These are phyloP conservation scores for Halichoeres trimaculatus DNA, from an alignment of 2,113 vertebrate species.

Conservation along the genomic window DNA sequence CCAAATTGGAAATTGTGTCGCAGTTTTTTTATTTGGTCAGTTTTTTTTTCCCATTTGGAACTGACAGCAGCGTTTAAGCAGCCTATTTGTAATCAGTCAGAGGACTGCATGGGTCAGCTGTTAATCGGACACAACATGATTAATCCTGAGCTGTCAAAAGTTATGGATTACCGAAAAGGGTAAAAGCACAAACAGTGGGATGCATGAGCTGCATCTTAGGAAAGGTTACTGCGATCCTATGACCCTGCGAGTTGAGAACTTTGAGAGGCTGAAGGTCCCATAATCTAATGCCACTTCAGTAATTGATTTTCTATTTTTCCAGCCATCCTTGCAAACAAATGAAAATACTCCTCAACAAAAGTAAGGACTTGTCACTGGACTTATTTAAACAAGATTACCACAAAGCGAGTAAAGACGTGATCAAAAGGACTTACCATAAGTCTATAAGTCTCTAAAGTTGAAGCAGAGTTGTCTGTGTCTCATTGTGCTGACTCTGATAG, in stretches of 20 bases:
- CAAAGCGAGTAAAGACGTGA: no score
- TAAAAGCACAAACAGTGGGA: conserved; percentile 33
- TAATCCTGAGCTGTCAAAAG: conserved; percentile 65
- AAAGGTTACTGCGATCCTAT: conserved; percentile 47
- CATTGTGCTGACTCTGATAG: no score
- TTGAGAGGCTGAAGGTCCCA: not conserved
- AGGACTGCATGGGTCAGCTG: conserved; percentile 59
- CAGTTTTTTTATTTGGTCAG: conserved; percentile 34
- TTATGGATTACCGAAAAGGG: conserved; percentile 61
- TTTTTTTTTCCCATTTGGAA: conserved; percentile 52
- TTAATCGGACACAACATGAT: conserved; percentile 62
- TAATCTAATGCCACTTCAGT: not conserved
- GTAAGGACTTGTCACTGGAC: not conserved
- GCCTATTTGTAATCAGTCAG: conserved; percentile 68
- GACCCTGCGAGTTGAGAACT: conserved; percentile 25
- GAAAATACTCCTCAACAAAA: not conserved
- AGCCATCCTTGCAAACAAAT: not conserved
- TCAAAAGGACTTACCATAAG: no score
- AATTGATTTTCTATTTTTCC: not conserved
- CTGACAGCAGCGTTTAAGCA: conserved; percentile 55
- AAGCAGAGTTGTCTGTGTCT: no score
- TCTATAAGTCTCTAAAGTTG: no score
- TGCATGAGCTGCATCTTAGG: conserved; percentile 34
- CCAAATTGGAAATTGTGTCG: conserved; percentile 32
- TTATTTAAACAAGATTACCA: conserved; percentile 2